Conservation (phyloP, 1,140 invertebrate genomes). For the Sinonovacula constricta region DNA sequence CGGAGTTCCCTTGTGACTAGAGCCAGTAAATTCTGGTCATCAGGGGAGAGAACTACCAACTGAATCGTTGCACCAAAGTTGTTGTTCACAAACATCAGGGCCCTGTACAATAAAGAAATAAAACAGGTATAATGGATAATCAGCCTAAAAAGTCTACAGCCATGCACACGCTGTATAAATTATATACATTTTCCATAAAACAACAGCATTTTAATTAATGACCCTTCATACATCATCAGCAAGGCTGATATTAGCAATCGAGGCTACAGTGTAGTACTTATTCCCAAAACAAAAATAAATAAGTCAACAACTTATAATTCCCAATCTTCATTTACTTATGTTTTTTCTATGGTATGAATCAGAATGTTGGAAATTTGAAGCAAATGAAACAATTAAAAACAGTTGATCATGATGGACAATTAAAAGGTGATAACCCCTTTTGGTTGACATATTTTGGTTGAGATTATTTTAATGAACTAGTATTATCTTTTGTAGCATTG, state of each 20-base stretch:
- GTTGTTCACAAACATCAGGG: constrained; percentile 92
- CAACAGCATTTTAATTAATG: background rate
- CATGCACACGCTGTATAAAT: background rate
- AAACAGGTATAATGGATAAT: background rate
- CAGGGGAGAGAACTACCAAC: constrained; percentile 82
- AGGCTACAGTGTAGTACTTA: background rate
- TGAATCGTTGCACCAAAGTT: constrained; percentile 90
- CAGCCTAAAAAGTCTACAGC: background rate
- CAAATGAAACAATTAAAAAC: too few relatives aligned
- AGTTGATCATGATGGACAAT: too few relatives aligned
- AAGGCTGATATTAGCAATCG: background rate
- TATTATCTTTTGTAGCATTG: too few relatives aligned
- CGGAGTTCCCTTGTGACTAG: constrained; percentile 90
- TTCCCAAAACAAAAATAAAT: background rate
- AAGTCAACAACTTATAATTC: too few relatives aligned
- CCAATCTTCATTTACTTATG: too few relatives aligned
- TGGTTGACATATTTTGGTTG: too few relatives aligned
- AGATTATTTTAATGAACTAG: too few relatives aligned
- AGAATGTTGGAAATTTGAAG: too few relatives aligned
- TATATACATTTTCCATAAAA: background rate
- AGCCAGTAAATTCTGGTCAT: constrained; percentile 89
- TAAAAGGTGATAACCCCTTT: too few relatives aligned
- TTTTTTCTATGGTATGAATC: too few relatives aligned
- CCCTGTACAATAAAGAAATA: constrained; percentile 80
- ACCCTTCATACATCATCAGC: background rate